Percentiles rank a stretch among this genome's conserved stretches.
phyloP scores from a whole-genome alignment of 2,113 vertebrate species.

The Ptyas mucosa region DNA sequence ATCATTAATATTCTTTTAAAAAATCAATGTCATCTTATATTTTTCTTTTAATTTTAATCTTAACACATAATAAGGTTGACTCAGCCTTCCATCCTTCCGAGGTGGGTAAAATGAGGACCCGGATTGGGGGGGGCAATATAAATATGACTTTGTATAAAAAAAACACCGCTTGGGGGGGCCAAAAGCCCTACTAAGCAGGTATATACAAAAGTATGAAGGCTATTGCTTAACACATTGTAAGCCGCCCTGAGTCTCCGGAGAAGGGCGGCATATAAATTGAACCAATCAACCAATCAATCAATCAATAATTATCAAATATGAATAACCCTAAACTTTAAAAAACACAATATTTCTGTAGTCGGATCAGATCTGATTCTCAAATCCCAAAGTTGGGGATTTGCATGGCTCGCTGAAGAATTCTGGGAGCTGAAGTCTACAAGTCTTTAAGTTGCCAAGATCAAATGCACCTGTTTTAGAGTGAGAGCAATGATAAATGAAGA shows the following conservation, averaged over 20 bases:
- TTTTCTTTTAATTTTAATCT: background rate
- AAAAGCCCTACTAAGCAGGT: no score
- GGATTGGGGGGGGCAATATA: no score
- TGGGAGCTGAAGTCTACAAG: background rate
- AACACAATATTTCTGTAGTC: background rate
- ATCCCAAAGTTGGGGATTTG: background rate
- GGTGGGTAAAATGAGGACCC: no score
- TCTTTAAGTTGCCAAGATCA: background rate
- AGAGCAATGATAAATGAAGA: background rate
- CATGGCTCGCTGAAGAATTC: background rate
- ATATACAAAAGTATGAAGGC: no score
- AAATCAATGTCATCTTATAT: background rate
- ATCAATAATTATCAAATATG: background rate
- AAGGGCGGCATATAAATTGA: no score
- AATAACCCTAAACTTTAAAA: background rate
- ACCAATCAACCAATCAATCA: no score
- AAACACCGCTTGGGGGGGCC: no score
- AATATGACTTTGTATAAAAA: no score
- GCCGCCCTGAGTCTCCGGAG: no score
- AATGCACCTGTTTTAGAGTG: background rate
- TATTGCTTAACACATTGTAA: no score
- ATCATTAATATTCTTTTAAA: background rate
- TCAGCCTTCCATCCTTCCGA: no score
- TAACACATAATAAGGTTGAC: no score
- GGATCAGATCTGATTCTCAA: background rate